phyloP scores from a whole-genome alignment of 2,888 invertebrate species.

The Congeria kusceri region DNA sequence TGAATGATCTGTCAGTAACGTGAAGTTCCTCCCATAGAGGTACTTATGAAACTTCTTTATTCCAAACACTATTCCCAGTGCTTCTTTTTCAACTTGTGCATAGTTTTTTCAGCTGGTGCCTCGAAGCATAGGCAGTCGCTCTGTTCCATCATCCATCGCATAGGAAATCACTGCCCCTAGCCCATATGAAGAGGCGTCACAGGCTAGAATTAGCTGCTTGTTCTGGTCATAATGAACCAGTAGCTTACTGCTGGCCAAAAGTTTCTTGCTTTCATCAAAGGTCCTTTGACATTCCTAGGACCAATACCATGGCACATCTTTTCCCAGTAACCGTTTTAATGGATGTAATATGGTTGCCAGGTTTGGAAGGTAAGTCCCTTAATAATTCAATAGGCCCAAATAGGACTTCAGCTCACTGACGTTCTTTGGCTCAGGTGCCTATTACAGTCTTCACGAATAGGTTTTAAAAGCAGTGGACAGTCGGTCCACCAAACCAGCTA shows the following conservation, averaged over 20 bases:
- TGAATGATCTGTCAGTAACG: slow-evolving; percentile 82
- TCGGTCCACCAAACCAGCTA: too few relatives aligned
- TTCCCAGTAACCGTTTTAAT: slow-evolving; percentile 10
- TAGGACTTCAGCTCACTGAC: slow-evolving; percentile 45
- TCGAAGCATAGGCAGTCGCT: slow-evolving; percentile 53
- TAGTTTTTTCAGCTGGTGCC: slow-evolving; percentile 82
- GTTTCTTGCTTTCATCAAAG: slow-evolving; percentile 6
- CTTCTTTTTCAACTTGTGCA: slow-evolving; percentile 83
- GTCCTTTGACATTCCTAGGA: slow-evolving; percentile 3
- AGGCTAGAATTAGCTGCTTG: slow-evolving; percentile 46
- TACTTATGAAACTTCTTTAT: slow-evolving; percentile 84
- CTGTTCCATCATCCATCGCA: slow-evolving; percentile 25
- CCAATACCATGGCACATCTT: slow-evolving; percentile 6
- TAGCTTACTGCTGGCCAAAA: slow-evolving; percentile 4
- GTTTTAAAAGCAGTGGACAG: too few relatives aligned
- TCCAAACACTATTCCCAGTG: slow-evolving; percentile 82
- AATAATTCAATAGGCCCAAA: slow-evolving; percentile 48
- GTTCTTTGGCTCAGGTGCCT: slow-evolving; percentile 38
- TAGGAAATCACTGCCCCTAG: slow-evolving; percentile 76
- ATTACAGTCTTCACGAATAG: too few relatives aligned
- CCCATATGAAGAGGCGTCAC: slow-evolving; percentile 77
- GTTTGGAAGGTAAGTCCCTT: slow-evolving; percentile 47
- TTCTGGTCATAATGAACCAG: slow-evolving; percentile 24
- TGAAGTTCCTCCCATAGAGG: slow-evolving; percentile 84
- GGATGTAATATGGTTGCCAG: slow-evolving; percentile 33